Conservation (phyloP, 1,140 invertebrate species). For the Diuraphis noxia region DNA sequence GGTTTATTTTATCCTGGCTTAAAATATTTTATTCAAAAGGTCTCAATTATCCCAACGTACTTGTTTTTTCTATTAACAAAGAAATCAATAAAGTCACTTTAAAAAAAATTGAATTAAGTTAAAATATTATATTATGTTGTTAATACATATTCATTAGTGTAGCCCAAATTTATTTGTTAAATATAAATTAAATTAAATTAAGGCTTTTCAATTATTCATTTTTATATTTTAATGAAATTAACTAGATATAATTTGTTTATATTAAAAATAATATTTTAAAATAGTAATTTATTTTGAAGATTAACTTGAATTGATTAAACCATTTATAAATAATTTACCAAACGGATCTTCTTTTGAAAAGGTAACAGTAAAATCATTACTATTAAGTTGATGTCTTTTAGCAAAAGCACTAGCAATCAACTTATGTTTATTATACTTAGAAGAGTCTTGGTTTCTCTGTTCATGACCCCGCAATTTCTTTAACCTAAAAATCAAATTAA, state of each 20-base stretch:
- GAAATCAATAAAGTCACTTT: not conserved
- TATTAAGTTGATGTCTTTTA: constrained; percentile 81
- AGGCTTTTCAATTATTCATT: not conserved
- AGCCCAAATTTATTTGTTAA: not conserved
- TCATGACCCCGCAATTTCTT: constrained; percentile 59
- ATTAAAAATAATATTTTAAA: not conserved
- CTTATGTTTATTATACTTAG: constrained; percentile 82
- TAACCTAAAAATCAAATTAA: constrained; percentile 46
- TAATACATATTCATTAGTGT: too few relatives aligned
- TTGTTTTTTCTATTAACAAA: not conserved
- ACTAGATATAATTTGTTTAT: not conserved
- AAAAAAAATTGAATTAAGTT: not conserved
- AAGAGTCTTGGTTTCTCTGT: constrained; percentile 72
- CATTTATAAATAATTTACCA: constrained; percentile 62
- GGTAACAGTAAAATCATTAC: constrained; percentile 76
- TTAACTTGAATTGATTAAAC: not conserved
- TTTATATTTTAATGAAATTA: not conserved
- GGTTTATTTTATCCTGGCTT: not conserved
- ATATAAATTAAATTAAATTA: not conserved
- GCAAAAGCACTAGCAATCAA: constrained; percentile 88
- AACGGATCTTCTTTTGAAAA: constrained; percentile 87
- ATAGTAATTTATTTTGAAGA: constrained; percentile 4
- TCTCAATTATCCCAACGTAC: not conserved
- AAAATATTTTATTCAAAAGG: not conserved
- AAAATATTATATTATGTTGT: not conserved